Evolutionary conservation across 2,888 invertebrate genomes (phyloP), one percentile per base, ranked within the genome.

Genomic region (Apotomis betuletana): DNA sequence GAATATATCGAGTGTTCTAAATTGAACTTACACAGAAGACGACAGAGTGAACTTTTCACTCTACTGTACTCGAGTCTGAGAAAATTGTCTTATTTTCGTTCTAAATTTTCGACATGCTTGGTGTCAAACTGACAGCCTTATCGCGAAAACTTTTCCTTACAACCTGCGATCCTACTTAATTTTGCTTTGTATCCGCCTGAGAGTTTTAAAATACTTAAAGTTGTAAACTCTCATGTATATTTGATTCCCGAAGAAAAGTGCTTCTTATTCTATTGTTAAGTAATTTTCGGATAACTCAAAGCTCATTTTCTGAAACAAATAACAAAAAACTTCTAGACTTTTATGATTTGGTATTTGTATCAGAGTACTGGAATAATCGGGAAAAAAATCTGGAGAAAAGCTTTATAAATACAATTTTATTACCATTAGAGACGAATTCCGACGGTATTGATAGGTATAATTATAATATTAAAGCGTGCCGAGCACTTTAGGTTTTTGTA

Each of bases 71-170:
- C 9, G 49, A 49, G 9, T 9, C 10, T 10, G 49, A 10, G 10
- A 49, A 49, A 9, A 10, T 9, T 49, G 9, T 10, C 10, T 49
- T 49, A 49, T 36, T 38, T 57, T 15, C 15, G 41, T 52, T 10
- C 59, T 4, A 44, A 44, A 60, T 60, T 67, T 60, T 52, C 52
- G 9, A 13, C 52, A 52, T 44, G 59, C 15, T 59, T 41, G 51
- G 41, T 52, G 58, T 52, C 58, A 41, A 51, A 67, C 51, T 67
- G 67, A 67, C 49, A 49, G 46, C 9, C 57, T 58, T 60, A 52
- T 52, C 58, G 36, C 49, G 57, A n/a, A 58, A 67, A 59, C 51
- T 67, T 59, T 52, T n/a, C 13, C 38, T 12, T 52, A 41, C 15
- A 12, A 59, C 51, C 41, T 27, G 38, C 36, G 65, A 46, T 27